Base-by-base conservation (phyloP, 1,140 invertebrate genomes). In the Caerostris extrusa region DNA sequence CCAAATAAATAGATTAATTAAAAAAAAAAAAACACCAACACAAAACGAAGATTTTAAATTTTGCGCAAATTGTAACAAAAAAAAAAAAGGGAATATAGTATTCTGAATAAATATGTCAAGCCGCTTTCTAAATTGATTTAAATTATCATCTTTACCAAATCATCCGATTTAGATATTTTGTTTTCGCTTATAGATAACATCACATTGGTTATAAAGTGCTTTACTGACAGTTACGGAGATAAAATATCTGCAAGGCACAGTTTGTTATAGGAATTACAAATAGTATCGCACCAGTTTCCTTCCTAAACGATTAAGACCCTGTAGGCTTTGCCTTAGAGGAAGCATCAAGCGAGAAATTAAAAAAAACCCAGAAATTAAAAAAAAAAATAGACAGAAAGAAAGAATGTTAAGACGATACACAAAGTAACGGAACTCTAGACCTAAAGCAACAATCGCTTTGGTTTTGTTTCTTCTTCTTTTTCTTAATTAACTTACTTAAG, bases 401-500 rank as follows among this genome's bases (percentile, higher is more conserved):
- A 34, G 10, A 10, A 77, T 12, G 34, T 34, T 3, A 71, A 77
- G 71, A 50, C 34, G 10, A 77, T 77, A 34, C 19, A 50, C 8
- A 12, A 50, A 50, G 34, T 77, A 77, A 77, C 50, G 10, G 71
- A 7, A 12, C 53, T 34, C 71, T 12, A 77, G 8, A 77, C 69
- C 34, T 12, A 50, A 12, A 50, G 7, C 50, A 77, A 12, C 34
- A 77, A 53, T 5, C 50, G 71, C 3, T 77, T 53, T 34, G 34
- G 34, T 34, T 34, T 34, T 34, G 0, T 0, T 34, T 34, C 34
- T 34, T 77, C 53, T 50, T 8, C 34, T 53, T 4, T 50, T 77
- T 77, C 71, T 77, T 77, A 77, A 77, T 77, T 77, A 77, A 77
- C 71, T 3, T 53, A 77, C 7, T 53, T 53, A 77, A 77, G 71